Percentiles rank a stretch among this genome's conserved stretches.
These are phyloP conservation scores for Corythornis vintsioides DNA, from an alignment of 2,113 vertebrate species.

Conservation along the genomic window DNA sequence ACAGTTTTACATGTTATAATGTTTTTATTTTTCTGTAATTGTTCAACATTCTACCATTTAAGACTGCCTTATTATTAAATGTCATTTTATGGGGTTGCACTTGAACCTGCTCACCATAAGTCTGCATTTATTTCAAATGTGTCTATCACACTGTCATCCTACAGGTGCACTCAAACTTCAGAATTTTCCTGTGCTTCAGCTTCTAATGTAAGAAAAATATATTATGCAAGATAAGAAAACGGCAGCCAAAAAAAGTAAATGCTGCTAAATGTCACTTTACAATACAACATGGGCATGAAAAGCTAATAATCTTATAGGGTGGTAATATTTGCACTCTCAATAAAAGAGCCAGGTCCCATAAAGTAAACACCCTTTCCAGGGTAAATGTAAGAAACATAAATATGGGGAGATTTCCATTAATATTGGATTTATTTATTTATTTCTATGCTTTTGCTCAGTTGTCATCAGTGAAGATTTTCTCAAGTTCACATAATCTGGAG, in stretches of 20 bases:
- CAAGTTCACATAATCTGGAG: background rate
- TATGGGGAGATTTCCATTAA: background rate
- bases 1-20: conserved; percentile 32
- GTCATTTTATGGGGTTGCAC: conserved; percentile 36
- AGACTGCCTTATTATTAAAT: conserved; percentile 44
- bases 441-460: background rate
- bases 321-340: conserved; percentile 4
- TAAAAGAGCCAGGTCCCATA: background rate
- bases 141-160: conserved; percentile 48
- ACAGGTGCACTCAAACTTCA: conserved; percentile 25
- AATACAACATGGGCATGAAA: conserved; percentile 23
- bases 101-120: conserved; percentile 30
- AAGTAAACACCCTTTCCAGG: background rate
- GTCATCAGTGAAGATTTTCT: background rate
- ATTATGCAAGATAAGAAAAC: conserved; percentile 61
- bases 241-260: conserved; percentile 65
- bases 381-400: background rate
- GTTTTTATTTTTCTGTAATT: conserved; percentile 39
- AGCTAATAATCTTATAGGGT: conserved; percentile 29
- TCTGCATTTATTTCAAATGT: conserved; percentile 55
- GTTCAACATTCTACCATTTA: conserved; percentile 39
- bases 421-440: background rate
- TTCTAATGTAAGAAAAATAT: conserved; percentile 62
- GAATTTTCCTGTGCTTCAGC: conserved; percentile 13
- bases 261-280: conserved; percentile 59